Percentiles rank a stretch among this genome's conserved stretches.
These are phyloP conservation scores for Prunella himalayana DNA, from an alignment of 2,113 vertebrate species.

Conservation along the genomic window DNA sequence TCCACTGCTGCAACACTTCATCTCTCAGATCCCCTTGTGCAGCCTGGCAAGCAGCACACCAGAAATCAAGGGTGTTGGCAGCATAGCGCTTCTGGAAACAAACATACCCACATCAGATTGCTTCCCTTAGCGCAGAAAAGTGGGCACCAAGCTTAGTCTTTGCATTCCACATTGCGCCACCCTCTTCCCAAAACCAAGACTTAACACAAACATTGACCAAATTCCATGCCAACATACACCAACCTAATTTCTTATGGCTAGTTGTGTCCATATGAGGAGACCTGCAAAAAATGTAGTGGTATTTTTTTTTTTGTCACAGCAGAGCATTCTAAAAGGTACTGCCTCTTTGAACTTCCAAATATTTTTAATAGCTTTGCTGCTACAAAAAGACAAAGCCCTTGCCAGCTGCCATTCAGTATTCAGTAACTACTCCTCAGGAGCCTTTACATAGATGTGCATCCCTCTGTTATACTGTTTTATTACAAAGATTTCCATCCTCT, in stretches of 20 bases:
- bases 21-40: background rate
- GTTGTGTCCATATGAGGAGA: rapidly evolving
- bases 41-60: background rate
- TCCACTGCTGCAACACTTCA: background rate
- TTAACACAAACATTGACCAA: background rate
- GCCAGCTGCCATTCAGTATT: background rate
- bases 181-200: background rate
- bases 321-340: background rate
- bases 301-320: background rate
- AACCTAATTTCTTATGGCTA: background rate
- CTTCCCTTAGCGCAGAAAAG: background rate
- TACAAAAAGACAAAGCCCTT: background rate
- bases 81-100: rapidly evolving
- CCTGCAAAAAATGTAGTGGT: rapidly evolving
- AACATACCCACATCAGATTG: rapidly evolving
- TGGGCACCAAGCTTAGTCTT: rapidly evolving
- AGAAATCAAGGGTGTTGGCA: background rate
- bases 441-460: background rate
- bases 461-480: background rate
- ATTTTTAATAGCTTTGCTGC: background rate
- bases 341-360: background rate
- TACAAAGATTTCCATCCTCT: background rate
- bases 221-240: background rate
- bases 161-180: background rate
- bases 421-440: background rate